phyloP scores from a whole-genome alignment of 2,797 vertebrate species.

The Sandelia bainsii region DNA sequence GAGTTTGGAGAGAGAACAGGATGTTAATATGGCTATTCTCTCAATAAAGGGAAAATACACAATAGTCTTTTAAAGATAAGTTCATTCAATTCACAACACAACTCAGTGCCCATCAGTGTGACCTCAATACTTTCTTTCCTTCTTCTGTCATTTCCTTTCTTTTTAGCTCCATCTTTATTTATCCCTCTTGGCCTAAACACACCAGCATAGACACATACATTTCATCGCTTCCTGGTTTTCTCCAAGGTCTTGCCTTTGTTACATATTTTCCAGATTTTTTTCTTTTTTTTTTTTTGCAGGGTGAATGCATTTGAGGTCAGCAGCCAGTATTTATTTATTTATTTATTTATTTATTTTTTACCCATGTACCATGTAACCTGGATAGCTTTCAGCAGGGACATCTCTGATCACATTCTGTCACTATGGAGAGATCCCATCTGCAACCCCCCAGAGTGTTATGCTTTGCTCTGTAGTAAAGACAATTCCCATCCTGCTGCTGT shows the following conservation, averaged over 20 bases:
- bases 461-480: slow-evolving; percentile 70
- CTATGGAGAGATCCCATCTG: slow-evolving; percentile 79
- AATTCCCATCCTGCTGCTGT: slow-evolving; percentile 82
- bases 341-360: slow-evolving; percentile 29
- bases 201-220: slow-evolving; percentile 26
- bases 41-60: slow-evolving; percentile 81
- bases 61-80: slow-evolving; percentile 85
- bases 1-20: slow-evolving; percentile 82
- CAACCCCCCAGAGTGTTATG: slow-evolving; percentile 79
- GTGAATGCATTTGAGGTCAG: slow-evolving; percentile 66
- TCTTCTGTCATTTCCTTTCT: slow-evolving; percentile 73
- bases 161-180: slow-evolving; percentile 69
- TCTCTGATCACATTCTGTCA: slow-evolving; percentile 80
- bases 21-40: slow-evolving; percentile 88
- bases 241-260: slow-evolving; percentile 71
- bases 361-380: slow-evolving; percentile 77
- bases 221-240: slow-evolving; percentile 50
- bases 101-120: slow-evolving; percentile 79
- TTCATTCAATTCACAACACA: slow-evolving; percentile 85
- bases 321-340: slow-evolving; percentile 24
- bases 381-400: slow-evolving; percentile 81
- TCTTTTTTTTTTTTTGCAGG: slow-evolving; percentile 39
- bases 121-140: slow-evolving; percentile 81
- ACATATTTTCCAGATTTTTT: slow-evolving; percentile 57
- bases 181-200: slow-evolving; percentile 67